Base-by-base conservation (phyloP, 2,113 vertebrate genomes). In the Dromaius novaehollandiae region DNA sequence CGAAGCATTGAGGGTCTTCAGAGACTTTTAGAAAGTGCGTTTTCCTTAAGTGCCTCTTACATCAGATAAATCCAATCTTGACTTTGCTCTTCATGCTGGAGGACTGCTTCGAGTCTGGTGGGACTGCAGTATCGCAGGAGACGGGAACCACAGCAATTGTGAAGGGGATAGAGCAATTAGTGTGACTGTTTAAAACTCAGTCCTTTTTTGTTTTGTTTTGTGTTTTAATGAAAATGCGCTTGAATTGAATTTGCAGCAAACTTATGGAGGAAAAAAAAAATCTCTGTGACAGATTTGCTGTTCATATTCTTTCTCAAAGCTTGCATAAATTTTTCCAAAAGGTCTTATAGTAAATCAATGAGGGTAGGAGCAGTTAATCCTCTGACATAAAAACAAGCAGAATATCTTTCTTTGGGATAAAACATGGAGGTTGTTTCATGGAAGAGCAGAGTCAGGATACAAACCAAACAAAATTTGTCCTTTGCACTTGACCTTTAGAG, bases 401-500 rank as follows among this genome's bases (percentile, higher is more conserved):
- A 89, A 88, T 82, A 56, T 85, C 65, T 81, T 86, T 88, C 79
- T 96, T 93, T 88, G 61, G 76, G 89, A 40, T 94, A 48, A 89
- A 96, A 74, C 36, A 16, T 44, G 60, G 82, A 86, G 66, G 68
- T 69, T 51, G 60, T 34, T 79, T 93, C 61, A 34, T 78, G 64
- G 82, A 78, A 73, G 66, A 89, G 34, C 32, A 83, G 42, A 78
- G 25, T 64, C 28, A 76, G 85, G 86, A 94, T 22, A 82, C 51
- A 84, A 89, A 92, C 82, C 90, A 96, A 91, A 92, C 84, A 88
- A 86, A 79, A 82, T 82, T 8, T 93, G 74, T 92, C 96, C 94
- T 97, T 94, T 93, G 74, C 77, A 90, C 50, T 42, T 96, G 94
- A 97, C 89, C 93, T 95, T 96, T 95, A 89, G 91, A 95, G 75